These are phyloP conservation scores for Vombatus ursinus DNA, from an alignment of 2,113 vertebrate species.

Conservation along the genomic window DNA sequence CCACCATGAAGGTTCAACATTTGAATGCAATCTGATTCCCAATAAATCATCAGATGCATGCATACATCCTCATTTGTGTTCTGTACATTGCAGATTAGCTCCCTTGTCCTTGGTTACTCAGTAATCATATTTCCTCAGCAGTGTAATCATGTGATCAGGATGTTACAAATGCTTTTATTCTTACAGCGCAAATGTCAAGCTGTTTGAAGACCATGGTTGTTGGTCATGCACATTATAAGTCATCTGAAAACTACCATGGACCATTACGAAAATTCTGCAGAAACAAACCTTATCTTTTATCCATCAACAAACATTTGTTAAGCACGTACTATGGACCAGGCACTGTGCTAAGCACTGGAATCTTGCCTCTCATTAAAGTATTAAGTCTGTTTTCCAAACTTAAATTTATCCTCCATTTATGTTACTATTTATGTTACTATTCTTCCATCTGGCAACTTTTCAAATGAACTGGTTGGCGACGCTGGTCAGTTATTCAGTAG, in stretches of 20 bases:
- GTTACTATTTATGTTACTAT: background rate
- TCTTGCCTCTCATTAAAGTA: too few species aligned
- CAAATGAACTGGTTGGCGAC: background rate
- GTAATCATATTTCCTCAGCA: background rate
- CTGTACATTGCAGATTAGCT: background rate
- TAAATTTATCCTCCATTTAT: background rate
- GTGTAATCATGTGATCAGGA: background rate
- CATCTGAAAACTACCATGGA: too few species aligned
- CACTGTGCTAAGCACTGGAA: too few species aligned
- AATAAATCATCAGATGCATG: background rate
- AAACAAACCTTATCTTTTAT: too few species aligned
- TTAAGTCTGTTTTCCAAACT: background rate
- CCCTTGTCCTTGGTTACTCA: too few species aligned
- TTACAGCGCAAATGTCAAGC: background rate
- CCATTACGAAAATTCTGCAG: too few species aligned
- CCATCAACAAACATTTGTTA: too few species aligned
- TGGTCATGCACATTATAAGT: too few species aligned
- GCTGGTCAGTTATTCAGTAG: too few species aligned
- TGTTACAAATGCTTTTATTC: background rate
- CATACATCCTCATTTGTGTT: background rate
- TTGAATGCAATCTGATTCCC: background rate
- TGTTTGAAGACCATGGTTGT: background rate
- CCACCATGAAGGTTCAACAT: background rate
- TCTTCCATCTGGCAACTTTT: background rate
- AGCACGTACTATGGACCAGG: too few species aligned